Evolutionary conservation across 64 coral and sea anemone genomes (phyloP), one percentile per base, ranked within the genome.

Genomic region (Montipora efflorescens): DNA sequence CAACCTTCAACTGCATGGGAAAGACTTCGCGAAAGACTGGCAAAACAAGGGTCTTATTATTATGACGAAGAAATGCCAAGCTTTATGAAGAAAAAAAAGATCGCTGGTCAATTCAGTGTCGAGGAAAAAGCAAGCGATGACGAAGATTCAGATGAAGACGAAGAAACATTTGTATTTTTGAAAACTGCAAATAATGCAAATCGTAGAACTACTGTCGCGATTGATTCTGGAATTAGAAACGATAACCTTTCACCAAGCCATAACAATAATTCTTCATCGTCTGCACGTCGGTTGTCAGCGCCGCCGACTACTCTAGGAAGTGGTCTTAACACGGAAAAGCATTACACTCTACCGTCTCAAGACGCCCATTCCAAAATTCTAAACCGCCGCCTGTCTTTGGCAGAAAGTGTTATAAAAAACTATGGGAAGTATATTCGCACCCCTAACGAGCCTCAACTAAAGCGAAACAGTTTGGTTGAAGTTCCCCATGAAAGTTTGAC

Each of bases 361-460:
- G 82, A 86, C 66, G 82, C 82, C 12, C 82, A 86, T 86, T 86
- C 82, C 2, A 69, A 86, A 67, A 86, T 86, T 28, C 66, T 86
- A 20, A 86, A 86, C 66, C 82, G 82, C 4, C 67, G 82, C 13
- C 46, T 86, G 2, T 86, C 82, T 3, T 47, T 86, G 66, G 82
- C 82, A 18, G 82, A 86, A 49, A 86, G 47, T 72, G 82, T 86
- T 45, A 86, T 86, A 4, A 86, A 72, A 72, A 86, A 86, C 47
- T 86, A 86, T 59, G 71, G 47, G 64, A 86, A 86, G 47, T 86
- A 86, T 50, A 86, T 86, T 71, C 62, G 82, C 3, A 86, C 82
- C 43, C 82, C 82, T 12, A 64, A 86, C 19, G 82, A 49, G 16
- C 16, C 44, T 72, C 44, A 86, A 23, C 15, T 8, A 22, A 25